These are phyloP conservation scores for Mus spretus DNA, from an alignment of 2,797 vertebrate species.

Conservation along the genomic window DNA sequence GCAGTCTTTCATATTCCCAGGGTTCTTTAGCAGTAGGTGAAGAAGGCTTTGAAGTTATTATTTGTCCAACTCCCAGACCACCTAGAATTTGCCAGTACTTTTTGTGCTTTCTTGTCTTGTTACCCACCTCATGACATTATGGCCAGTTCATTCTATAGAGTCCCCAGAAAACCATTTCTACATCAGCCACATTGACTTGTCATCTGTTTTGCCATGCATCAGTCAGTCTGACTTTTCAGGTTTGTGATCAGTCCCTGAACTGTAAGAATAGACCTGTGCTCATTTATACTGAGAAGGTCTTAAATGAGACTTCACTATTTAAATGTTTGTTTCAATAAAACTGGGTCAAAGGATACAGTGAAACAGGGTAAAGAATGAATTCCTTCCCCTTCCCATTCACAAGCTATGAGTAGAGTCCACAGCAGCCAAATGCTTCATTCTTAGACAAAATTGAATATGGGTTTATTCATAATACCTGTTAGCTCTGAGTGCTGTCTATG, in stretches of 20 bases:
- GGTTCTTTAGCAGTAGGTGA: background rate
- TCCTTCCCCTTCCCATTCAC: background rate
- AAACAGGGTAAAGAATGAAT: background rate
- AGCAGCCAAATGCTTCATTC: background rate
- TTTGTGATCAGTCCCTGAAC: background rate
- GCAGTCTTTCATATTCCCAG: background rate
- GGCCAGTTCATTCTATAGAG: background rate
- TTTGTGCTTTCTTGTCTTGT: background rate
- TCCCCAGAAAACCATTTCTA: conserved; percentile 16
- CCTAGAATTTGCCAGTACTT: conserved; percentile 2
- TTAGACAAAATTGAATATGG: background rate
- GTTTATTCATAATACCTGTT: background rate
- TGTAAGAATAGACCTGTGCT: background rate
- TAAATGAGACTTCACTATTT: background rate
- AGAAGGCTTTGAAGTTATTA: conserved; percentile 28
- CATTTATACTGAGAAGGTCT: background rate
- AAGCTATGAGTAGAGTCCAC: background rate
- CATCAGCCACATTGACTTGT: background rate
- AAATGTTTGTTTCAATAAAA: conserved; percentile 8
- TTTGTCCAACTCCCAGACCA: conserved; percentile 50
- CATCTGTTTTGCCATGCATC: background rate
- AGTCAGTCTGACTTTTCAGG: background rate
- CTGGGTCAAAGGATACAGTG: background rate
- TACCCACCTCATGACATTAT: background rate
- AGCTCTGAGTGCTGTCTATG: conserved; percentile 26